phyloP scores from a whole-genome alignment of 2,113 vertebrate genomes.

The Psammodynastes pulverulentus region DNA sequence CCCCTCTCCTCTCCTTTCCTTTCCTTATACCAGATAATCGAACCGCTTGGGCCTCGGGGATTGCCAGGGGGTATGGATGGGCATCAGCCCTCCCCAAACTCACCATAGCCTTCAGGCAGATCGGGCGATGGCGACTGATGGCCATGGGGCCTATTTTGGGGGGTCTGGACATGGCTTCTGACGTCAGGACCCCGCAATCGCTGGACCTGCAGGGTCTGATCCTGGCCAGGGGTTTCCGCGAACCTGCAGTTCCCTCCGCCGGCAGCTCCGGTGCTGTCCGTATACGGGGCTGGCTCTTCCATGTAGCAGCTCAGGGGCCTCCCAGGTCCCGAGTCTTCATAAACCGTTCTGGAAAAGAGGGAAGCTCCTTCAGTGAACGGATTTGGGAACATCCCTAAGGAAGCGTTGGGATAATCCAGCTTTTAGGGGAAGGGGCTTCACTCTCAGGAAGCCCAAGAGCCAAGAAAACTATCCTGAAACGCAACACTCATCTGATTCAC shows the following conservation, averaged over 20 bases:
- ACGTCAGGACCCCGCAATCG: constrained; percentile 85
- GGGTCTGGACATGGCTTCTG: constrained; percentile 83
- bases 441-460: background rate
- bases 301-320: constrained; percentile 89
- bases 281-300: constrained; percentile 91
- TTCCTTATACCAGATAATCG: no score
- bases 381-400: constrained; percentile 26
- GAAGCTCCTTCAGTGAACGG: constrained; percentile 33
- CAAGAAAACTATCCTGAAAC: background rate
- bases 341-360: constrained; percentile 79
- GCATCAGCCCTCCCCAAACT: constrained; percentile 36
- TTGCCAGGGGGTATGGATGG: no score
- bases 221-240: constrained; percentile 87
- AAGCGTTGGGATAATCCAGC: background rate
- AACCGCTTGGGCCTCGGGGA: background rate
- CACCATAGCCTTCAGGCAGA: constrained; percentile 95
- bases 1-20: no score
- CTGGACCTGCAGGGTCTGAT: constrained; percentile 85
- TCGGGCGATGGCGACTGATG: constrained; percentile 93
- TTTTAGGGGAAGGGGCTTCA: background rate
- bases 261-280: constrained; percentile 85
- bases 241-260: constrained; percentile 86
- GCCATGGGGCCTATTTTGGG: constrained; percentile 90
- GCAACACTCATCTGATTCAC: background rate
- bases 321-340: constrained; percentile 85